phyloP scores from a whole-genome alignment of 2,888 invertebrate species.

The Lottia gigantea region DNA sequence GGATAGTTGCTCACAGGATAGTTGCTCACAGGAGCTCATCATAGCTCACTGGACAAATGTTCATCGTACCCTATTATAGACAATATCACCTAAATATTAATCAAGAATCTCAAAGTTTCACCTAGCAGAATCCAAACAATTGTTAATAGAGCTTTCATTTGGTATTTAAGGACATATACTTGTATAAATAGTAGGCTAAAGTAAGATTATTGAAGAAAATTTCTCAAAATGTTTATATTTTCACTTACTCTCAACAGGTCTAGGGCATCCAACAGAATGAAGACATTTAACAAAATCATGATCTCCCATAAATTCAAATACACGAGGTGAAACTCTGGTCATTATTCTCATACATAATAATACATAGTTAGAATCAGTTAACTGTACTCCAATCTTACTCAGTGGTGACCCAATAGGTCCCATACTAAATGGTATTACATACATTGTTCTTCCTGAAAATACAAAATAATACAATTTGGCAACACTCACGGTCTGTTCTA shows the following conservation, averaged over 20 bases:
- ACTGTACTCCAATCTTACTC: conserved; percentile 94
- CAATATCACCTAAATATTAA: background rate
- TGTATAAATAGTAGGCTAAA: no score
- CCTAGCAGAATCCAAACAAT: background rate
- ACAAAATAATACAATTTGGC: conserved; percentile 10
- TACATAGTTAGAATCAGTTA: conserved; percentile 97
- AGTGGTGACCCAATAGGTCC: conserved; percentile 95
- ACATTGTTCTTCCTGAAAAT: conserved; percentile 86
- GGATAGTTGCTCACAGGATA: no score
- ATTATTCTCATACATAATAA: conserved; percentile 97
- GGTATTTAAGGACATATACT: no score
- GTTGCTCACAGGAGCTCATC: no score
- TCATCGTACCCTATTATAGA: no score
- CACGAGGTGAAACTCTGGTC: conserved; percentile 87
- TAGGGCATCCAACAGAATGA: conserved; percentile 90
- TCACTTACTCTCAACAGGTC: conserved; percentile 73
- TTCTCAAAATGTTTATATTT: no score
- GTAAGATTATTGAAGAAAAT: no score
- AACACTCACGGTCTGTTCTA: no score
- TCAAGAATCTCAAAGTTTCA: background rate
- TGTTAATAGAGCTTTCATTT: background rate
- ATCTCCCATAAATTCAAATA: conserved; percentile 69
- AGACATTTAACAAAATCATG: conserved; percentile 88
- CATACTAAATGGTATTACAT: conserved; percentile 98
- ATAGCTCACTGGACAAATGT: no score